Evolutionary conservation across 1,140 invertebrate species (phyloP), one percentile per base, ranked within the genome.

Genomic region (Leucophenga varia): DNA sequence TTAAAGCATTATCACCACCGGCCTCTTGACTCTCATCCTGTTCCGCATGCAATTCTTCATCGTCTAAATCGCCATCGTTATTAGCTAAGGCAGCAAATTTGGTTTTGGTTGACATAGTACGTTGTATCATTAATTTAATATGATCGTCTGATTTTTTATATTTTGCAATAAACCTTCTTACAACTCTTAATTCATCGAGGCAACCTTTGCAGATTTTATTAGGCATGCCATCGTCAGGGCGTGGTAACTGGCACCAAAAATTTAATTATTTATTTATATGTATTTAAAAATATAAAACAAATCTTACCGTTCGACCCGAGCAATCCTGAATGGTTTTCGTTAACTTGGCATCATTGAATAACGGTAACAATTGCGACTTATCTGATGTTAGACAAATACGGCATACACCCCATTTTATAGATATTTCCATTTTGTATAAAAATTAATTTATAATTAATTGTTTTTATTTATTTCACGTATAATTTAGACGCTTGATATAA

Each of bases 351-450:
- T 59, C 55, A 12, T 45, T 16, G 14, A 64, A 56, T 3, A 68
- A 32, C 1, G 51, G 21, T 6, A 38, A 44, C 9, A 68, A 17
- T 0, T 51, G 21, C 3, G 41, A 22, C 3, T 30, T 50, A 2
- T 37, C 50, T 3, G 60, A 49, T 7, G 14, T 20, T 6, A 43
- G 52, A 55, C 68, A 72, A 3, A 61, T 54, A 1, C 68, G 49
- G 18, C 68, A 72, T 52, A 72, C 51, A 8, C 39, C 65, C 68
- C 68, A 72, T 10, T 64, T 71, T 36, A 71, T 71, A 18, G 48
- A 57, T 18, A 71, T 61, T 43, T 71, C 67, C 67, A 71, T 71
- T 34, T n/a, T n/a, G n/a, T n/a, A n/a, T n/a, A n/a, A n/a, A n/a
- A n/a, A n/a, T n/a, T n/a, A n/a, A n/a, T n/a, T n/a, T n/a, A n/a